Conservation (phyloP, 2,113 vertebrate species). For the Saguinus midas region DNA sequence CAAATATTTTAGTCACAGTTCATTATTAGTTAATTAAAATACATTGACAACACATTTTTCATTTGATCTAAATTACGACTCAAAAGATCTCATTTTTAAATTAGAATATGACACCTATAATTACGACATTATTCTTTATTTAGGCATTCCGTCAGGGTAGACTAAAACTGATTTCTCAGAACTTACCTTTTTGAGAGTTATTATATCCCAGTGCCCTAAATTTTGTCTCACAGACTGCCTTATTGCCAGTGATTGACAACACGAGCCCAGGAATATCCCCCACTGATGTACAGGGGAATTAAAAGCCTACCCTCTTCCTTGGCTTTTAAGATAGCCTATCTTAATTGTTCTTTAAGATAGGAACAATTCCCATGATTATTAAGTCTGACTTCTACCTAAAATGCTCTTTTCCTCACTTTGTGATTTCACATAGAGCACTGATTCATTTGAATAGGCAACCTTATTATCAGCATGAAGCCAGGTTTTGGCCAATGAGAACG, state of each 20-base stretch:
- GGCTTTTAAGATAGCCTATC: background rate
- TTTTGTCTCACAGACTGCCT: background rate
- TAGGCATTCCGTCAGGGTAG: background rate
- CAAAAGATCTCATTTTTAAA: constrained; percentile 42
- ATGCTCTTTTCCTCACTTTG: background rate
- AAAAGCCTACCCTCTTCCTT: background rate
- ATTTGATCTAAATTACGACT: constrained; percentile 32
- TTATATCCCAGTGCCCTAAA: background rate
- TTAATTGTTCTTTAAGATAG: background rate
- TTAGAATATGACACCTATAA: background rate
- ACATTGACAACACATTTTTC: background rate
- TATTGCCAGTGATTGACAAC: background rate
- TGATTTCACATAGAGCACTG: background rate
- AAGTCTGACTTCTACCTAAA: background rate
- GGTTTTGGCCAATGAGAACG: background rate
- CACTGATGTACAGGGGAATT: background rate
- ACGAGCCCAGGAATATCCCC: background rate
- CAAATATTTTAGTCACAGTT: constrained; percentile 7
- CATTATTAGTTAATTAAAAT: constrained; percentile 4
- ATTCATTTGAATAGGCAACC: background rate
- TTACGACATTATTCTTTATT: background rate
- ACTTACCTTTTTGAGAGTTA: background rate
- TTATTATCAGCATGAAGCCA: background rate
- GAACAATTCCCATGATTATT: background rate
- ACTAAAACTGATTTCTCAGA: constrained; percentile 26